A percentile compares a stretch with the other conserved stretches of the same genome.
These are phyloP conservation scores for Psephotus haematonotus DNA, from an alignment of 2,113 vertebrate species.

Conservation along the genomic window DNA sequence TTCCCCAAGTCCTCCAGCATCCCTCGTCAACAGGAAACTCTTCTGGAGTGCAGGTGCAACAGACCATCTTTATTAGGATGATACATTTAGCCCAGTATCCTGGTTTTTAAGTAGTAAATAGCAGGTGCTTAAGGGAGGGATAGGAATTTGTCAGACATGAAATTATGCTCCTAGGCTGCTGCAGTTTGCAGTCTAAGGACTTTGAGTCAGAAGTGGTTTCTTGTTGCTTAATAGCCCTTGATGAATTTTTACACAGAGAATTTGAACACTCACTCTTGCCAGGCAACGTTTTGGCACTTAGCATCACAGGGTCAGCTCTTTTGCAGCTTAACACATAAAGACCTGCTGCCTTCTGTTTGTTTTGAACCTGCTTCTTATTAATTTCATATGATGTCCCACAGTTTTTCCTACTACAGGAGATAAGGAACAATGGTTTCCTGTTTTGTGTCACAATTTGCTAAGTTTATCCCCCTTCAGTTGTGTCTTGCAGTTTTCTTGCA, in stretches of 20 bases:
- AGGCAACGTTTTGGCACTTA: neutral
- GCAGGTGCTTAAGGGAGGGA: neutral
- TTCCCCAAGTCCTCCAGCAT: neutral
- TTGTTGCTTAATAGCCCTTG: neutral
- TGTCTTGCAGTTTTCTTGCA: neutral
- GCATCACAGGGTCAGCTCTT: neutral
- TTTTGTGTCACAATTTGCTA: neutral
- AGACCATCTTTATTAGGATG: neutral
- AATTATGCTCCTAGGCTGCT: neutral
- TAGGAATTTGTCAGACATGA: neutral
- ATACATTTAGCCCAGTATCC: neutral
- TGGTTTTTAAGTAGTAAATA: neutral
- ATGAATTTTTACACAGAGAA: neutral
- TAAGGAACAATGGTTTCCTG: neutral
- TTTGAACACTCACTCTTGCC: neutral
- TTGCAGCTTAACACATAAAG: neutral
- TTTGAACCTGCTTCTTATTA: neutral
- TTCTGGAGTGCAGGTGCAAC: too few species aligned
- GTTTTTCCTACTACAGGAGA: neutral
- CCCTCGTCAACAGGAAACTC: fast-evolving
- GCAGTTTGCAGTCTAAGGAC: neutral
- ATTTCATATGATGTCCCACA: neutral
- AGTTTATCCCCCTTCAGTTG: neutral
- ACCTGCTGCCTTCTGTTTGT: neutral
- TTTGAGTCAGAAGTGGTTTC: neutral